A percentile compares a stretch with the other conserved stretches of the same genome.
Conservation (phyloP, 1,140 invertebrate species). For the Charaxes varanes region DNA sequence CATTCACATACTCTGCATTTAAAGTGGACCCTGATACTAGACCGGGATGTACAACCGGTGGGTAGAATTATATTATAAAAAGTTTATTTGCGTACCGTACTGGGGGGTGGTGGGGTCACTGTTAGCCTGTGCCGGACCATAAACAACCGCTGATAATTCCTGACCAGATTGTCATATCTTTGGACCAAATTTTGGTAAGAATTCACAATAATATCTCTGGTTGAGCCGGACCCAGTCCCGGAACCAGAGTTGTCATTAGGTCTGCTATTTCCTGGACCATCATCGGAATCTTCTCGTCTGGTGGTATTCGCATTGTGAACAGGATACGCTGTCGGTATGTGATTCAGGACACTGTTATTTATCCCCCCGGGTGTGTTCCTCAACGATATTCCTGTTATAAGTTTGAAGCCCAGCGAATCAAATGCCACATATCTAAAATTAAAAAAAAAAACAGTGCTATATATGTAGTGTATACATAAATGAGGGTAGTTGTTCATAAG, state of each 20-base stretch:
- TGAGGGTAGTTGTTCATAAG: no score
- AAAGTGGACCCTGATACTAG: no score
- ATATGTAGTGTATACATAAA: no score
- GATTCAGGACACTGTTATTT: constrained; percentile 28
- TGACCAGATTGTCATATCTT: constrained; percentile 65
- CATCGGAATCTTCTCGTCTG: constrained; percentile 35
- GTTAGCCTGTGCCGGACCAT: constrained; percentile 60
- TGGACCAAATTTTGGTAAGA: constrained; percentile 69
- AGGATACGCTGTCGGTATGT: constrained; percentile 20
- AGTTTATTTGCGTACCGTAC: constrained; percentile 30
- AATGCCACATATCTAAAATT: constrained; percentile 86
- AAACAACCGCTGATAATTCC: constrained; percentile 64
- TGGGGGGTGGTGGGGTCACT: constrained; percentile 45
- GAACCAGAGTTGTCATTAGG: constrained; percentile 31
- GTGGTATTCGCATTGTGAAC: constrained; percentile 21
- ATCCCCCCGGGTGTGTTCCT: constrained; percentile 28
- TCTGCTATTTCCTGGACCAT: constrained; percentile 25
- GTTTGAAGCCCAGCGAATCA: constrained; percentile 85
- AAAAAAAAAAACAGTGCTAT: no score
- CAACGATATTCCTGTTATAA: constrained; percentile 88
- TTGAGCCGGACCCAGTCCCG: no score
- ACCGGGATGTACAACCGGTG: no score
- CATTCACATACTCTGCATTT: no score
- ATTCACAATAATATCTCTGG: constrained; percentile 62
- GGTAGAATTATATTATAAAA: constrained; percentile 3